These are phyloP conservation scores for Oeneis ivallda DNA, from an alignment of 2,888 invertebrate genomes.

Conservation along the genomic window DNA sequence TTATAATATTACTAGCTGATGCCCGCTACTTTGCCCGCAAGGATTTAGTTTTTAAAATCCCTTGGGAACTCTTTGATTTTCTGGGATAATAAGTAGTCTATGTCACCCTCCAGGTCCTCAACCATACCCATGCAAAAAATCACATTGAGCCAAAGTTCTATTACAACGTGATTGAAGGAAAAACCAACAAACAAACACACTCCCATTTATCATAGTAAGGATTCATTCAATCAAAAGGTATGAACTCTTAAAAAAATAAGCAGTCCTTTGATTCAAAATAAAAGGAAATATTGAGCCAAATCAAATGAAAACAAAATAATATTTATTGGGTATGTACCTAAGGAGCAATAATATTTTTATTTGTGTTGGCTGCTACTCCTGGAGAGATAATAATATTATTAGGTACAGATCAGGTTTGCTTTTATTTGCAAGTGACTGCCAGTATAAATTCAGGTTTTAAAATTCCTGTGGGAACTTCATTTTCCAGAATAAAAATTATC, in stretches of 20 bases:
- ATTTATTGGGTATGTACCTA: slow-evolving; percentile 20
- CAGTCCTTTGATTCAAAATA: not conserved
- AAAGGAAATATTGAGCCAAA: not conserved
- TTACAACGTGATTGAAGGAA: too few species aligned
- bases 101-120: too few species aligned
- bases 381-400: slow-evolving; percentile 4
- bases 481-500: too few species aligned
- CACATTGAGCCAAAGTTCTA: too few species aligned
- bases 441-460: too few species aligned
- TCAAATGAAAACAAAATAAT: slow-evolving; percentile 22
- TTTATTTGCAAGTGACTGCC: not conserved
- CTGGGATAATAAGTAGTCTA: too few species aligned
- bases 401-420: slow-evolving; percentile 15
- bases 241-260: not conserved
- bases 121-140: too few species aligned
- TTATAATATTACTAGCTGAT: too few species aligned
- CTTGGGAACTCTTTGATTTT: too few species aligned
- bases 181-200: not conserved
- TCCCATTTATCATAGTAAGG: not conserved
- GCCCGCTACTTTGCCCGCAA: too few species aligned
- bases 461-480: too few species aligned
- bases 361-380: slow-evolving; percentile 27
- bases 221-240: not conserved
- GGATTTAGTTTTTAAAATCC: too few species aligned
- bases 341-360: slow-evolving; percentile 27